phyloP scores from a whole-genome alignment of 2,113 vertebrate species.

The Galemys pyrenaicus region DNA sequence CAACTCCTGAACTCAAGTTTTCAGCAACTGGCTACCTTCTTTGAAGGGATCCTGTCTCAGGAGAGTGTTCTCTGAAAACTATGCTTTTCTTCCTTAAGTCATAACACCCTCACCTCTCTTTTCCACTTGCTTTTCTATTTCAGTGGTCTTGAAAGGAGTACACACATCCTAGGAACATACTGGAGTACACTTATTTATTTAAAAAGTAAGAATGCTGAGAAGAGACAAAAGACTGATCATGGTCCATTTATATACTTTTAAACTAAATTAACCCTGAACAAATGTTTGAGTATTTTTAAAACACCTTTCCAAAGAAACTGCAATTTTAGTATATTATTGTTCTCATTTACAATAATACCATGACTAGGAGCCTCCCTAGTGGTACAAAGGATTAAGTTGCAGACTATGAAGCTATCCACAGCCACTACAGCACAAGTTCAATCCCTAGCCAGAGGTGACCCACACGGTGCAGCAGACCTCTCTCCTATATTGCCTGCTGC shows the following conservation, averaged over 20 bases:
- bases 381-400: no score
- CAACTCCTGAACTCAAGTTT: neutral
- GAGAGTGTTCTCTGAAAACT: neutral
- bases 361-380: no score
- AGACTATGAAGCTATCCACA: no score
- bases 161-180: neutral
- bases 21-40: neutral
- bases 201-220: neutral
- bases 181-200: neutral
- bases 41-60: neutral
- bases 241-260: slow-evolving; percentile 39
- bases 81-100: neutral
- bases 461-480: no score
- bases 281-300: slow-evolving; percentile 20
- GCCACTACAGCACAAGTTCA: no score
- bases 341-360: neutral
- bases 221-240: neutral
- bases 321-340: neutral
- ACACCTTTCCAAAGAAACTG: slow-evolving; percentile 17
- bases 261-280: slow-evolving; percentile 47
- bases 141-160: neutral
- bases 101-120: neutral
- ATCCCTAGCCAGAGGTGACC: no score
- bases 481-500: no score
- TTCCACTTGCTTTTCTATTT: slow-evolving; percentile 7